Conservation (phyloP, 2,113 vertebrate genomes). For the Leptosomus discolor region DNA sequence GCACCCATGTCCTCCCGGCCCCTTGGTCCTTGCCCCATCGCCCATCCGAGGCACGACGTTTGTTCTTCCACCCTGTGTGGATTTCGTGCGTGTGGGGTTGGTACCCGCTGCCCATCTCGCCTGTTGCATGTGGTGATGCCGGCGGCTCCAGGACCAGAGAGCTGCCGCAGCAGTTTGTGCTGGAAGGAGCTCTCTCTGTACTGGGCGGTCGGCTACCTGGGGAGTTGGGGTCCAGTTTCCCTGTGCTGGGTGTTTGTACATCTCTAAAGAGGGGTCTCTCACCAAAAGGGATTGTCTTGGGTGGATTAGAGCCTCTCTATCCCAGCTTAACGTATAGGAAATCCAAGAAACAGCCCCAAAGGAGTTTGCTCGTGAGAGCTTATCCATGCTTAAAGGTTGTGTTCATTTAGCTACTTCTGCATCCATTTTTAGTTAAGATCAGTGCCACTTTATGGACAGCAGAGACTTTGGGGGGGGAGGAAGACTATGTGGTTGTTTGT, state of each 20-base stretch:
- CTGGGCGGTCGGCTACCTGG: neutral
- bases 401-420: neutral
- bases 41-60: accelerated
- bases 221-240: neutral
- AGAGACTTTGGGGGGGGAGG: neutral
- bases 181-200: neutral
- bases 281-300: neutral
- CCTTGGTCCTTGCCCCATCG: neutral
- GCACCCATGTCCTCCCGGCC: neutral
- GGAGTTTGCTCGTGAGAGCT: neutral
- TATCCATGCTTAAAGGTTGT: neutral
- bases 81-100: neutral
- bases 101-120: accelerated
- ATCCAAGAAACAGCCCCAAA: neutral
- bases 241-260: neutral
- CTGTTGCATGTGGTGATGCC: accelerated
- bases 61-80: accelerated
- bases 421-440: neutral
- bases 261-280: neutral
- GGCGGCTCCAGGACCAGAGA: accelerated
- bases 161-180: accelerated
- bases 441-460: neutral
- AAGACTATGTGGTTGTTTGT: neutral
- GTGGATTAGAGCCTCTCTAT: neutral
- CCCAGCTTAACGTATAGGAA: neutral